Evolutionary conservation across 2,113 vertebrate species (phyloP), one percentile per base, ranked within the genome.

Genomic region (Ammospiza nelsoni): DNA sequence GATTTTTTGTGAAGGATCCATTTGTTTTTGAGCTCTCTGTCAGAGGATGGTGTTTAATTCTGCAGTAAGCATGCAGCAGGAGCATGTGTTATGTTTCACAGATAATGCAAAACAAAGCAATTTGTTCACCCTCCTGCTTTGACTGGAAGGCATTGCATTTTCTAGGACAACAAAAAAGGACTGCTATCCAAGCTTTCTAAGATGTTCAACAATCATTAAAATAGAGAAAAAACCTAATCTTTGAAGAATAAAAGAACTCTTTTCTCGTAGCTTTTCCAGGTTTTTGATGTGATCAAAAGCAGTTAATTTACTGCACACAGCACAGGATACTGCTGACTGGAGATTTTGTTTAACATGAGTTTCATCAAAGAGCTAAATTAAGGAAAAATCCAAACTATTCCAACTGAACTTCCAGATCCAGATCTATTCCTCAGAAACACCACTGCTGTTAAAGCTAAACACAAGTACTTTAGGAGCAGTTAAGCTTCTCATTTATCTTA

Each of bases 21-120:
- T 96, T 97, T 86, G 76, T 75, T 93, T 96, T 59, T 91, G 75
- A 95, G 75, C 75, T 95, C 58, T 69, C 61, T 93, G 63, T 95
- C 74, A 69, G 82, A 92, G 82, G 65, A 84, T 61, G 90, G 39
- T 2, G 3, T 68, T 91, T 87, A 95, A 81, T 85, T 66, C 78
- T 90, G 88, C 71, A 91, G 79, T 73, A 82, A 90, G 62, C 84
- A 75, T 91, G 81, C 74, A 94, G 87, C 67, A 87, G 39, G 25
- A 85, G 46, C 61, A 69, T 66, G 71, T 75, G 76, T 87, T 85
- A 81, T 31, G 87, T 96, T 97, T 95, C 95, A 92, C 68, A 84
- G 92, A 95, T 87, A 95, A 97, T 87, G 90, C 75, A 97, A 96
- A 96, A 81, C 61, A 95, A 97, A 94, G 91, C 66, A 92, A 88